A percentile compares a stretch with the other conserved stretches of the same genome.
phyloP scores from a whole-genome alignment of 2,888 invertebrate species.

The Pomacea canaliculata region DNA sequence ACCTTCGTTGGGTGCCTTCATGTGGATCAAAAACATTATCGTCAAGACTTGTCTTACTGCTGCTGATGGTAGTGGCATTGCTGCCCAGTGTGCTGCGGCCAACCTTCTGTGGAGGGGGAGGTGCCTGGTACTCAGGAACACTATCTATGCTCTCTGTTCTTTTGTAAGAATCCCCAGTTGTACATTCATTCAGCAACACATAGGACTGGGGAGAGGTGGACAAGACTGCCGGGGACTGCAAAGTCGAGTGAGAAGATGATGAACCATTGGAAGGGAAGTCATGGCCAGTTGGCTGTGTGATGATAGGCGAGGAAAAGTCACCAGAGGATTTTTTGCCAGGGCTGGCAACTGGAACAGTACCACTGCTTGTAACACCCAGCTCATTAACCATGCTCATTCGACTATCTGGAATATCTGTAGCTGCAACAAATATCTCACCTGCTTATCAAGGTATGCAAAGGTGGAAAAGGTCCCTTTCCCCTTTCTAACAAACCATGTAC shows the following conservation, averaged over 20 bases:
- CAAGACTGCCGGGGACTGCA: conserved; percentile 1
- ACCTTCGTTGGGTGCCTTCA: conserved; percentile 32
- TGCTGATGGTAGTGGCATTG: background rate
- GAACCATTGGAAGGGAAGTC: background rate
- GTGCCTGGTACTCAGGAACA: conserved; percentile 61
- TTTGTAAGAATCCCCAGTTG: conserved; percentile 38
- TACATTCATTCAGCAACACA: conserved; percentile 50
- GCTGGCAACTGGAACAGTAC: conserved; percentile 15
- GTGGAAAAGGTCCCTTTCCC: too few species aligned
- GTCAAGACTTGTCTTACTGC: conserved; percentile 7
- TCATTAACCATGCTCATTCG: conserved; percentile 13
- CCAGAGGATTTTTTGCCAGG: conserved; percentile 9
- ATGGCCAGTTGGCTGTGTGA: conserved; percentile 26
- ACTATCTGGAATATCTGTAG: conserved; percentile 41
- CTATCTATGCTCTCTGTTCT: conserved; percentile 56
- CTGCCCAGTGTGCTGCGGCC: background rate
- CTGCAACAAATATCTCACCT: conserved; percentile 24
- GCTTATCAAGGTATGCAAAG: background rate
- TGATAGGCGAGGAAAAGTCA: conserved; percentile 7
- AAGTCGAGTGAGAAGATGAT: conserved; percentile 9
- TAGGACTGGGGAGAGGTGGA: conserved; percentile 36
- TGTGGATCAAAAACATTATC: conserved; percentile 35
- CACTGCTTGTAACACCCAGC: conserved; percentile 7
- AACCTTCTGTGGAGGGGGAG: conserved; percentile 51
- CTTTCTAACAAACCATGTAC: too few species aligned